A percentile compares a stretch with the other conserved stretches of the same genome.
phyloP scores from a whole-genome alignment of 2,888 invertebrate species.

The Meta bourneti region DNA sequence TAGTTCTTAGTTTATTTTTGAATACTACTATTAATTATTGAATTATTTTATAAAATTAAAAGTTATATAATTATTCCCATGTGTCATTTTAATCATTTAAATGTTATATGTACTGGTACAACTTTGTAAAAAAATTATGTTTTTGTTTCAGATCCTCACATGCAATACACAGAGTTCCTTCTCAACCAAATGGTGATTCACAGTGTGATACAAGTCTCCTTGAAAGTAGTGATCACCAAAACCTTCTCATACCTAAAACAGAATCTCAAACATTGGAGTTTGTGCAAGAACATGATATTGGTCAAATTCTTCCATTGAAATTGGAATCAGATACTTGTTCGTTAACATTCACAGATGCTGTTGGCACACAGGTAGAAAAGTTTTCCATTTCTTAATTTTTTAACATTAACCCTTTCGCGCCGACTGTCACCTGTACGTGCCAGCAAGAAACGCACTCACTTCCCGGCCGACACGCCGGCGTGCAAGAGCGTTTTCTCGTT shows the following conservation, averaged over 20 bases:
- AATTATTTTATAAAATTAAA: too few relatives aligned
- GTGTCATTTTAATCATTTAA: too few relatives aligned
- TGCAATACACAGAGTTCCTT: conserved; percentile 3
- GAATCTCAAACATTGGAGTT: neutral
- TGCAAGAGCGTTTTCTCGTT: too few relatives aligned
- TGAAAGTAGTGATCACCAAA: neutral
- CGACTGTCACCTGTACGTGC: too few relatives aligned
- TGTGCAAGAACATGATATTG: conserved; percentile 12
- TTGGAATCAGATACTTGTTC: conserved; percentile 33
- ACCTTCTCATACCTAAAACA: conserved; percentile 8
- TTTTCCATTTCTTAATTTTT: neutral
- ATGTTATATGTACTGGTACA: too few relatives aligned
- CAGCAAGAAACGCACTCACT: too few relatives aligned
- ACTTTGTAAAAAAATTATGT: neutral
- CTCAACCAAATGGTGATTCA: conserved; percentile 21
- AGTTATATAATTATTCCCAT: too few relatives aligned
- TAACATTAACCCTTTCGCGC: neutral
- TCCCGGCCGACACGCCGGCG: too few relatives aligned
- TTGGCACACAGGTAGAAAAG: conserved; percentile 39
- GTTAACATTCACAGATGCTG: conserved; percentile 33
- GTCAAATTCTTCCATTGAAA: conserved; percentile 31
- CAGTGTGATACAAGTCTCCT: conserved; percentile 10
- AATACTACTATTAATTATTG: too few relatives aligned
- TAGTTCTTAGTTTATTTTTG: too few relatives aligned
- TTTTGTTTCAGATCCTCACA: neutral